Evolutionary conservation across 2,797 vertebrate genomes (phyloP).

Genomic region (Micromesistius poutassou): DNA sequence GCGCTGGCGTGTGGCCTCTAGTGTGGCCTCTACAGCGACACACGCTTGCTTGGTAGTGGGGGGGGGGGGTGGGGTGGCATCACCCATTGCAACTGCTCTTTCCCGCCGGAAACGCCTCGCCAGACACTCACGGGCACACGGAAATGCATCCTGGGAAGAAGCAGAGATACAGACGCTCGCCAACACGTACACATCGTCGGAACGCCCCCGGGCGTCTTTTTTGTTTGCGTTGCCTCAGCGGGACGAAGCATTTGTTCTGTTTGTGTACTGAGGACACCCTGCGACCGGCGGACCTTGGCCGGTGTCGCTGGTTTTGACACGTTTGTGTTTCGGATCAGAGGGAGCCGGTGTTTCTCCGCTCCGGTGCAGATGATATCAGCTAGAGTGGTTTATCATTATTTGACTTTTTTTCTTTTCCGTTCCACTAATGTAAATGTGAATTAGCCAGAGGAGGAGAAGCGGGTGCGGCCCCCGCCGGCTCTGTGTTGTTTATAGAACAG

Average conservation of each 20-base stretch:
- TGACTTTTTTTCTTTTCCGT: conserved; percentile 22
- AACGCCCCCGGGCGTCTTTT: neutral
- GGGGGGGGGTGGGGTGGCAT: too few species aligned
- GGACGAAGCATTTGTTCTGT: neutral
- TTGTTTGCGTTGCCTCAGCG: neutral
- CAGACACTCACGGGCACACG: neutral
- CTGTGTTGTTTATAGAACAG: conserved; percentile 70
- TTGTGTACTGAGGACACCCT: neutral
- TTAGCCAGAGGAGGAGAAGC: conserved; percentile 58
- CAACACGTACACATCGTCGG: neutral
- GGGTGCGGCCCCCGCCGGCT: conserved; percentile 48
- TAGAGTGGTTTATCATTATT: conserved; percentile 13
- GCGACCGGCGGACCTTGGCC: neutral
- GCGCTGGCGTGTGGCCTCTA: too few species aligned
- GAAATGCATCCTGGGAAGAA: neutral
- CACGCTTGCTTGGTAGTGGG: neutral
- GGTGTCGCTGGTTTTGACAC: neutral
- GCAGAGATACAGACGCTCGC: neutral
- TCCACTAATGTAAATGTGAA: conserved; percentile 69
- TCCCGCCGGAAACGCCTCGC: neutral
- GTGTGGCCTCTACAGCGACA: neutral
- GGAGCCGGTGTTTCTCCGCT: neutral
- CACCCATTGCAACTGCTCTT: too few species aligned
- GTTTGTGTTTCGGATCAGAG: neutral
- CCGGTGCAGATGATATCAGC: conserved; percentile 41